Percentiles rank a stretch among this genome's conserved stretches.
These are phyloP conservation scores for Neuroterus valhalla DNA, from an alignment of 1,140 invertebrate species.

Conservation along the genomic window DNA sequence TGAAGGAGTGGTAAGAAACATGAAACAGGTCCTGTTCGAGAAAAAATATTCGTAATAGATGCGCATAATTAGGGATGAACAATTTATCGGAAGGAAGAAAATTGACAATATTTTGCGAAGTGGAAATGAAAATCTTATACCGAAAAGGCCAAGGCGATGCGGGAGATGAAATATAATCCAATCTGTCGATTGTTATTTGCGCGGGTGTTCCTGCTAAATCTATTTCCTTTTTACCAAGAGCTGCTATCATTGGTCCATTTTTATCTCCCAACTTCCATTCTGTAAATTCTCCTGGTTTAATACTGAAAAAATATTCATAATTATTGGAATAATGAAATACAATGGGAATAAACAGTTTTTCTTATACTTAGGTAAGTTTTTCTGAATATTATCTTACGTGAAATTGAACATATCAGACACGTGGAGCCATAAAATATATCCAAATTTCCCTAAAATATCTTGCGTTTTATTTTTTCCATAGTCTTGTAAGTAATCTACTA, in stretches of 20 bases:
- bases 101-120: too few relatives aligned
- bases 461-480: not conserved
- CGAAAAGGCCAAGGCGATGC: constrained; percentile 34
- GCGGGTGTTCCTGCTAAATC: constrained; percentile 37
- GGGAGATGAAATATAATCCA: constrained; percentile 27
- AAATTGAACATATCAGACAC: constrained; percentile 4
- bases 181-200: constrained; percentile 29
- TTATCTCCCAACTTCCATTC: constrained; percentile 30
- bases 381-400: not conserved
- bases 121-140: not conserved
- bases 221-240: not conserved
- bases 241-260: constrained; percentile 33
- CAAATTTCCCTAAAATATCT: not conserved
- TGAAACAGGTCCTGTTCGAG: too few relatives aligned
- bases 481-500: constrained; percentile 3
- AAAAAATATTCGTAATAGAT: too few relatives aligned
- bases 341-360: too few relatives aligned
- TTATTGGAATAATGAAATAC: too few relatives aligned
- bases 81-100: too few relatives aligned
- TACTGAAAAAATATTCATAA: not conserved
- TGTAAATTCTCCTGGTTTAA: constrained; percentile 14
- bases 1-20: too few relatives aligned
- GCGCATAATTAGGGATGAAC: too few relatives aligned
- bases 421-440: constrained; percentile 1
- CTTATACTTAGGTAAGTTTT: too few relatives aligned